Percentiles rank a stretch among this genome's conserved stretches.
phyloP scores from a whole-genome alignment of 2,113 vertebrate genomes.

The Mesoclemmys tuberculata region DNA sequence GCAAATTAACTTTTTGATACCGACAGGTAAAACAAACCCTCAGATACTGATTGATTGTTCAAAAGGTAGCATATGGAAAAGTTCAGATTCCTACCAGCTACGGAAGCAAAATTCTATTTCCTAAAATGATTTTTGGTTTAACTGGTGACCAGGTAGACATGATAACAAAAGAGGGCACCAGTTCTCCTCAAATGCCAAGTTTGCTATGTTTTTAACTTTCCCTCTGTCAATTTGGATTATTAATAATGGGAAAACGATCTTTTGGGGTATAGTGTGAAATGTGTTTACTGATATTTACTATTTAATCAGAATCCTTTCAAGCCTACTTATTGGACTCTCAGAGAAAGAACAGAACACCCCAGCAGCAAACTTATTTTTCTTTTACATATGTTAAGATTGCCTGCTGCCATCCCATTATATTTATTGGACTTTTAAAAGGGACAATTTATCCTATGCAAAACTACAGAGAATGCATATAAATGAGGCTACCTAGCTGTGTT shows the following conservation, averaged over 20 bases:
- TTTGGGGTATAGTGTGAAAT: constrained; percentile 21
- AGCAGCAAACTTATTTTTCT: background rate
- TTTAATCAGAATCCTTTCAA: constrained; percentile 46
- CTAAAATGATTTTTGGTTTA: background rate
- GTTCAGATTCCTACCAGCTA: background rate
- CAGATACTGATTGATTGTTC: background rate
- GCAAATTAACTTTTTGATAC: background rate
- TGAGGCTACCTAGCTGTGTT: accelerated
- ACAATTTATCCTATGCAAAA: accelerated
- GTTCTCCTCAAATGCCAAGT: constrained; percentile 5
- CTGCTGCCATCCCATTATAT: background rate
- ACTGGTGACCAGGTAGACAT: constrained; percentile 12
- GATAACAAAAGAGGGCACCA: constrained; percentile 62
- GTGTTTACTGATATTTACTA: constrained; percentile 42
- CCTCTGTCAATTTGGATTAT: background rate
- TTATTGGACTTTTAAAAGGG: background rate
- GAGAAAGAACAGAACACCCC: background rate
- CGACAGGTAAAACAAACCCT: constrained; percentile 3
- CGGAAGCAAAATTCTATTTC: background rate
- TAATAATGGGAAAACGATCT: constrained; percentile 8
- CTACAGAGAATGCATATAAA: background rate
- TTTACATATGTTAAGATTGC: background rate
- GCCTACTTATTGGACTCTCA: background rate
- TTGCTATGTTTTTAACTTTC: background rate
- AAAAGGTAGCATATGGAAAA: background rate